Base-by-base conservation (phyloP, 2,113 vertebrate species). In the Recurvirostra avosetta region DNA sequence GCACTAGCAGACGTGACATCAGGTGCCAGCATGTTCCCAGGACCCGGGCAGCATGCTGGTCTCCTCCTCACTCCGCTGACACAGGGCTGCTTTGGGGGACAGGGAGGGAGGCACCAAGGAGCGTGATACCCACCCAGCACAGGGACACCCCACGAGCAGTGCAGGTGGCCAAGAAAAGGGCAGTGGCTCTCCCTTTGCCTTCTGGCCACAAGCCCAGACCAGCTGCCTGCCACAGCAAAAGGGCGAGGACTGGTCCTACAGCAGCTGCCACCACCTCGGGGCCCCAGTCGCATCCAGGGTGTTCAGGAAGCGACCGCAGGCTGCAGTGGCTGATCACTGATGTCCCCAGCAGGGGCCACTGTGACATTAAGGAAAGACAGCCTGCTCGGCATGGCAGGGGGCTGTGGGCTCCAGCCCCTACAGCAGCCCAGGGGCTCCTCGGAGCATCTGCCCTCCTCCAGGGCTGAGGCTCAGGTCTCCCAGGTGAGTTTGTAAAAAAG, bases 261-360 rank as follows among this genome's bases (percentile, higher is more conserved):
- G 38, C 65, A 63, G 56, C 10, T 66, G 53, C 52, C 71, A 70
- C 70, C 73, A 62, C 23, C 32, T 63, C 68, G 4, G 68, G 55
- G 55, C 32, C 19, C 7, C 22, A 26, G 50, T 61, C 3, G 7
- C 71, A 81, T 11, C 23, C 53, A 71, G 61, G n/a, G 25, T 23
- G 40, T 12, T 82, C 22, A 36, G 67, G 55, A 67, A 82, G 34
- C 18, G 19, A 86, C 18, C 2, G 19, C 66, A 86, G 76, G 68
- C 74, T 83, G 71, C 82, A 89, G 90, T 47, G 71, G 79, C 50
- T 92, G 66, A 92, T 90, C n/a, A 29, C 71, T 34, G 52, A 86
- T 92, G 92, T 96, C 86, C 91, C 94, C 95, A 96, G 86, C 87
- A 96, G 92, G 73, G 87, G 97, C 56, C 86, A 96, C 95, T 95